Conservation (phyloP, 1,140 invertebrate genomes). For the Gonatopus flavifemur region DNA sequence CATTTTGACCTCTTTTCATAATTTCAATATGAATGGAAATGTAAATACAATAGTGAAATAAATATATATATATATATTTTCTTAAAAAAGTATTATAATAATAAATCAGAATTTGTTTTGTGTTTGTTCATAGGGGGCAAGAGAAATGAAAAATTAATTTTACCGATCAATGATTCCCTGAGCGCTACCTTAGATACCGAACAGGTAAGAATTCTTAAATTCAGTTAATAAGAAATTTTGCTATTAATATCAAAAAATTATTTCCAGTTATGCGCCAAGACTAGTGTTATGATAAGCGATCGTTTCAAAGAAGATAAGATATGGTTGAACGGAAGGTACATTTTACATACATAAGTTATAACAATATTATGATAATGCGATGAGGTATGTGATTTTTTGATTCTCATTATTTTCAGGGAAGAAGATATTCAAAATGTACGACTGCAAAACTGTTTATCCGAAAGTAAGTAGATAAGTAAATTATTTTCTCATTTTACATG, state of each 20-base stretch:
- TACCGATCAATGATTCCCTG: slow-evolving; percentile 97
- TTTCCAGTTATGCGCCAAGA: slow-evolving; percentile 83
- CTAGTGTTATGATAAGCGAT: slow-evolving; percentile 75
- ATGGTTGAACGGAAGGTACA: slow-evolving; percentile 84
- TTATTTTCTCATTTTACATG: no score
- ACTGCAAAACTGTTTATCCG: slow-evolving; percentile 75
- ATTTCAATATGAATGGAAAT: not conserved
- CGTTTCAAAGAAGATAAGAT: slow-evolving; percentile 76
- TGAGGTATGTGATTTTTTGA: no score
- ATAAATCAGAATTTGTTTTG: slow-evolving; percentile 6
- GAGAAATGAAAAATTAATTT: slow-evolving; percentile 85
- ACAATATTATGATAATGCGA: no score
- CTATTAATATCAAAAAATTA: slow-evolving; percentile 6
- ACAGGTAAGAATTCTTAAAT: slow-evolving; percentile 63
- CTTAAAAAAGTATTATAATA: not conserved
- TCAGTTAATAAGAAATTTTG: slow-evolving; percentile 14
- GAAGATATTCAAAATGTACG: slow-evolving; percentile 73
- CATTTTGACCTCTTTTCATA: not conserved
- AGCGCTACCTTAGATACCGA: slow-evolving; percentile 86
- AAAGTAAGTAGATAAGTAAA: slow-evolving; percentile 63
- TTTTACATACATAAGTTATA: not conserved
- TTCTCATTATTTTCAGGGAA: slow-evolving; percentile 61
- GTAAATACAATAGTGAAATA: no score
- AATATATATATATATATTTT: no score
- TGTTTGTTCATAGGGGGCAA: slow-evolving; percentile 84